Evolutionary conservation across 2,113 vertebrate genomes (phyloP).

Genomic region (Xenopus borealis): DNA sequence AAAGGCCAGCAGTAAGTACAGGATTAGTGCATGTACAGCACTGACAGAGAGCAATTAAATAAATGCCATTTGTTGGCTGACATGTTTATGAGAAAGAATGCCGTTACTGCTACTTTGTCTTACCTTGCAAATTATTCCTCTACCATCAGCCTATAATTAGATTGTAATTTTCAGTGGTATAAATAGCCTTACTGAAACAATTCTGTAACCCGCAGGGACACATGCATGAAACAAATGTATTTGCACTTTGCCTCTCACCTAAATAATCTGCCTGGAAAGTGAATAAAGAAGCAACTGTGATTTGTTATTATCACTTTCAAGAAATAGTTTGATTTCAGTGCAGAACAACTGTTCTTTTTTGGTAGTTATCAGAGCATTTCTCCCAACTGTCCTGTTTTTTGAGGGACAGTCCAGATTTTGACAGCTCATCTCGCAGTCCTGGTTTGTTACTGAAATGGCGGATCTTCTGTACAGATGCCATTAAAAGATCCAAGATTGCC

Average conservation of each 20-base stretch:
- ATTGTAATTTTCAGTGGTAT: constrained; percentile 19
- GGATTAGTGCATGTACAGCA: neutral
- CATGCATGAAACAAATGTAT: neutral
- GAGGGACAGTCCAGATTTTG: too few species aligned
- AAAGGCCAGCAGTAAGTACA: neutral
- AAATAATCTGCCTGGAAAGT: neutral
- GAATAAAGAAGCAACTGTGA: too few species aligned
- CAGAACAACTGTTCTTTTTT: too few species aligned
- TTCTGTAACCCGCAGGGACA: neutral
- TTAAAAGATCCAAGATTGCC: too few species aligned
- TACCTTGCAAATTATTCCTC: constrained; percentile 15
- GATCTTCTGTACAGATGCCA: too few species aligned
- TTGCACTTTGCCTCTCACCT: neutral
- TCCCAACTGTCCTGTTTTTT: too few species aligned
- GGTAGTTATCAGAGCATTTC: too few species aligned
- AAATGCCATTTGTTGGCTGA: constrained; percentile 1
- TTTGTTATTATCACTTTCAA: too few species aligned
- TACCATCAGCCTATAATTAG: constrained; percentile 27
- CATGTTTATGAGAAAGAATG: constrained; percentile 13
- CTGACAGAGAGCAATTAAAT: constrained; percentile 25
- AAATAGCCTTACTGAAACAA: constrained; percentile 13
- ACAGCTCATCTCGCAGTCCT: too few species aligned
- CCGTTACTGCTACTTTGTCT: neutral
- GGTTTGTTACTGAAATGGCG: too few species aligned
- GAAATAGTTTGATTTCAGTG: too few species aligned